phyloP scores from a whole-genome alignment of 1,140 invertebrate genomes.

The Rhyzopertha dominica region DNA sequence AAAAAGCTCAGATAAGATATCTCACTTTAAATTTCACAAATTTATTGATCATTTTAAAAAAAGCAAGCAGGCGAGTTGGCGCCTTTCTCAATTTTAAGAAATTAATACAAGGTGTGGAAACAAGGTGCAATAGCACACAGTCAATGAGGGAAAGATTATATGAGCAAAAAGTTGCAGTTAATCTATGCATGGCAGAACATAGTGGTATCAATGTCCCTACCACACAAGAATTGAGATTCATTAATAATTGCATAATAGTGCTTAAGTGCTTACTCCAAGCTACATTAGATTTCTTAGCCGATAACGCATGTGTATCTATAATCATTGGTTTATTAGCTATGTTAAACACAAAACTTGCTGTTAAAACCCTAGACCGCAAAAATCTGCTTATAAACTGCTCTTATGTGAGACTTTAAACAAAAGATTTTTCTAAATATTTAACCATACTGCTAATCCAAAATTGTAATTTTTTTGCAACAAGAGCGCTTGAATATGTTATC shows the following conservation, averaged over 20 bases:
- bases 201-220: conserved; percentile 7
- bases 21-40: too few relatives aligned
- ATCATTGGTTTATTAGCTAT: conserved; percentile 16
- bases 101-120: conserved; percentile 36
- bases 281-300: conserved; percentile 16
- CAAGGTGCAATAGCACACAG: conserved; percentile 35
- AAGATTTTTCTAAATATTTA: conserved; percentile 28
- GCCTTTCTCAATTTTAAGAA: conserved; percentile 33
- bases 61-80: conserved; percentile 29
- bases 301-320: conserved; percentile 15
- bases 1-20: too few relatives aligned
- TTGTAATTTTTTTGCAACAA: too few relatives aligned
- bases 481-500: too few relatives aligned
- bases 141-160: conserved; percentile 32
- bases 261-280: conserved; percentile 19
- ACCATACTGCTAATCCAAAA: conserved; percentile 25
- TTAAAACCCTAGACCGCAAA: conserved; percentile 21
- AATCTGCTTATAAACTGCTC: conserved; percentile 19
- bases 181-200: conserved; percentile 30
- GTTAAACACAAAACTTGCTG: conserved; percentile 14
- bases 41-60: conserved; percentile 35
- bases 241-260: conserved; percentile 11
- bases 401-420: conserved; percentile 23
- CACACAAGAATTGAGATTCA: conserved; percentile 6
- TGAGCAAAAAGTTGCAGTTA: conserved; percentile 35